Evolutionary conservation across 1,140 invertebrate species (phyloP), one percentile per base, ranked within the genome.

Genomic region (Drosophila hydei): DNA sequence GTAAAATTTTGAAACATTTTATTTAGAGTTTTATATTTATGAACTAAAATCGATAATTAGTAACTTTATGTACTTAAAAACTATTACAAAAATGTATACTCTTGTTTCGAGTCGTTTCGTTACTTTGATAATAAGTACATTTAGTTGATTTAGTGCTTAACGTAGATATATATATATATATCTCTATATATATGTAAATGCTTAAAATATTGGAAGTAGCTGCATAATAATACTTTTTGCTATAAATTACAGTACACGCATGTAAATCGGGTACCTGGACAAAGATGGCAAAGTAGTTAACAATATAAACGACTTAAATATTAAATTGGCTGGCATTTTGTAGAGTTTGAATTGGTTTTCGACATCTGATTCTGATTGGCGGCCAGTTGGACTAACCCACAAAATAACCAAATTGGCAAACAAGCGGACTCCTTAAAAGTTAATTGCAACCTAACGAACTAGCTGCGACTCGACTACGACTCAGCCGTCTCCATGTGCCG

Each of bases 401-500:
- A 67, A 55, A 67, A 56, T 51, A 45, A 59, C 68, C 70, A 79
- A 83, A 77, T 90, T 90, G 87, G 78, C 87, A 90, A 90, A 79
- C 75, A 87, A 83, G 87, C 79, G 87, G 73, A 77, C 70, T 38
- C 33, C 67, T 84, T 79, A 72, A 30, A 70, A 16, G 8, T 18
- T 16, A 42, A 30, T 30, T 64, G 62, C 76, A 76, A 79, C n/a
- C n/a, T n/a, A n/a, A n/a, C n/a, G n/a, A n/a, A n/a, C n/a, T n/a
- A n/a, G n/a, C n/a, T n/a, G n/a, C n/a, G n/a, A n/a, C n/a, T 68
- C 68, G 48, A 88, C 85, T 91, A 91, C 75, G 89, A 80, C 40
- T 91, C 89, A 72, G 89, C 93, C 18, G 94, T 94, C 91, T 96
- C 95, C 95, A 96, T 96, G 79, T 96, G 94, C 74, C 95, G 93